phyloP scores from a whole-genome alignment of 1,140 invertebrate species.

The Sycobia sp. region DNA sequence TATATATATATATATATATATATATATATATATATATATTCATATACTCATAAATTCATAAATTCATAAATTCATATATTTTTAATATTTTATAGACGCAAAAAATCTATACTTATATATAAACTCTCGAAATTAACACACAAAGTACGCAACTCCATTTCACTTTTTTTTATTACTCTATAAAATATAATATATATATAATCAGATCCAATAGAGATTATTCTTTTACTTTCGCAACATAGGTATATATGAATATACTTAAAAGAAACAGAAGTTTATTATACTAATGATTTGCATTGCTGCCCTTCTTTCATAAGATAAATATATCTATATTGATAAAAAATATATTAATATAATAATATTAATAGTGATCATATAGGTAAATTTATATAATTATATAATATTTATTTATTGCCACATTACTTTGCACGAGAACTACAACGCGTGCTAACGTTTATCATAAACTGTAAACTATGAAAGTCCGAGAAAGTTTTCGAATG shows the following conservation, averaged over 20 bases:
- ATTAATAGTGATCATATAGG: constrained; percentile 22
- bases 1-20: constrained; percentile 23
- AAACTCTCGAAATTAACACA: constrained; percentile 28
- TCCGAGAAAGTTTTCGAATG: constrained; percentile 43
- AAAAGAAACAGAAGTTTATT: constrained; percentile 40
- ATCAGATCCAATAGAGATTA: constrained; percentile 49
- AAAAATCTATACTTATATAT: constrained; percentile 10
- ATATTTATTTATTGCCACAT: constrained; percentile 47
- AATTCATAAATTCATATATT: too few relatives aligned
- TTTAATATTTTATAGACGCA: constrained; percentile 29
- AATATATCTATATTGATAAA: constrained; percentile 29
- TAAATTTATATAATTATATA: constrained; percentile 16
- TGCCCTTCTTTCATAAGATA: constrained; percentile 37
- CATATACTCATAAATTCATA: constrained; percentile 16
- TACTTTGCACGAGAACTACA: constrained; percentile 42
- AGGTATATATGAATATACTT: constrained; percentile 26
- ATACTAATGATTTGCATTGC: constrained; percentile 42
- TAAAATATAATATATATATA: constrained; percentile 37
- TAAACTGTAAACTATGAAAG: constrained; percentile 48
- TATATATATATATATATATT: constrained; percentile 20
- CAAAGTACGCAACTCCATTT: constrained; percentile 27
- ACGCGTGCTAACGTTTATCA: constrained; percentile 43
- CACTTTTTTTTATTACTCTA: constrained; percentile 27
- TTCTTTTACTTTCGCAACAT: constrained; percentile 16
- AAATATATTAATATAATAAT: constrained; percentile 19